These are phyloP conservation scores for Oreochromis aureus DNA, from an alignment of 2,113 vertebrate genomes.

Conservation along the genomic window DNA sequence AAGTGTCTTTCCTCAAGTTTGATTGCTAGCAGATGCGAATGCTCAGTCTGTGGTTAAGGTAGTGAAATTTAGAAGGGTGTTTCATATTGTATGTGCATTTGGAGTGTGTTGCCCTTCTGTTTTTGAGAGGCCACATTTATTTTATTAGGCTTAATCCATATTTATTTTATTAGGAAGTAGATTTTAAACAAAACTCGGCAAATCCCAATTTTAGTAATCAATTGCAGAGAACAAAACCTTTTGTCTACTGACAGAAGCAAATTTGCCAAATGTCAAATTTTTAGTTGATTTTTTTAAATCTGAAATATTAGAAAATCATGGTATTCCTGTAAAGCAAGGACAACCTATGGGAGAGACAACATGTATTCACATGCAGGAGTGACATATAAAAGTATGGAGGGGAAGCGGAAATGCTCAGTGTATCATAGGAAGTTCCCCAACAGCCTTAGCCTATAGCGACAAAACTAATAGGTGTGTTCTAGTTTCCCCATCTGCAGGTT, in stretches of 20 bases:
- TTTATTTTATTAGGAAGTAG: conserved; percentile 35
- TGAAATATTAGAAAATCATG: not conserved
- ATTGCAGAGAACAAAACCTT: not conserved
- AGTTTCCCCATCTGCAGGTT: not conserved
- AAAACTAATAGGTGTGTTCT: not conserved
- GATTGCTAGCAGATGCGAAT: conserved; percentile 13
- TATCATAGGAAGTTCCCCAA: not conserved
- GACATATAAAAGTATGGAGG: not conserved
- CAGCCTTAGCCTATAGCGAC: not conserved
- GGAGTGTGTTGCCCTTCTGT: conserved; percentile 1
- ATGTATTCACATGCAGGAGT: not conserved
- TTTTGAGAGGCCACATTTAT: conserved; percentile 8
- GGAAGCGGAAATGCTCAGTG: not conserved
- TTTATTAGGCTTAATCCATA: not conserved
- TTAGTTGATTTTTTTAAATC: not conserved
- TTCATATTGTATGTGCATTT: not conserved
- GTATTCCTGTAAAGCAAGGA: not conserved
- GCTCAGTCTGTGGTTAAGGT: conserved; percentile 4
- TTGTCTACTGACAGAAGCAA: not conserved
- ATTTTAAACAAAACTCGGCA: not conserved
- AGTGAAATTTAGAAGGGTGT: conserved; percentile 8
- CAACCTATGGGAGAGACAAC: not conserved
- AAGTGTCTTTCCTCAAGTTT: not conserved
- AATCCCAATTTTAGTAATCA: not conserved
- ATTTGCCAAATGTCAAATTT: not conserved